Evolutionary conservation across 2,113 vertebrate species (phyloP).

Genomic region (Antechinus flavipes): DNA sequence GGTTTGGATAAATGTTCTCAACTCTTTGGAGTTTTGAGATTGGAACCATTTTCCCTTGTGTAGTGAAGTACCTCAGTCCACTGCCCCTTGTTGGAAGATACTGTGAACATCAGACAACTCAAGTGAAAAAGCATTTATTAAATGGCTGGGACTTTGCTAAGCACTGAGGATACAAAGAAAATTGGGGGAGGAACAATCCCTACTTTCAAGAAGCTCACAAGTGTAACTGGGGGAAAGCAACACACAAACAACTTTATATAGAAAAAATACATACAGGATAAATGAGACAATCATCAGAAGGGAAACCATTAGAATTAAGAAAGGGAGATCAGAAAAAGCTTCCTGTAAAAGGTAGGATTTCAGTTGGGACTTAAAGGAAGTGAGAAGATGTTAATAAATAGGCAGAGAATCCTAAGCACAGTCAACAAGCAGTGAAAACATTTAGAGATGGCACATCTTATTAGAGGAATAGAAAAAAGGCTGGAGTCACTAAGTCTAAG

Average conservation of each 20-base stretch:
- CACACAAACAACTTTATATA: background rate
- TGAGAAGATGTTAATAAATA: background rate
- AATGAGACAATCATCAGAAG: background rate
- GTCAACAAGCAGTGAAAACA: background rate
- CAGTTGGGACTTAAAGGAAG: background rate
- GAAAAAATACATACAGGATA: background rate
- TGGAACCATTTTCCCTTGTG: background rate
- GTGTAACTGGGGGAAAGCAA: background rate
- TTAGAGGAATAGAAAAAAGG: background rate
- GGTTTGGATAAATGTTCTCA: background rate
- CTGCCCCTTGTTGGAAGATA: background rate
- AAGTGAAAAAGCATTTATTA: background rate
- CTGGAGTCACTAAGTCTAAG: background rate
- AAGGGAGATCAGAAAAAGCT: background rate
- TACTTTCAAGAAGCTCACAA: background rate
- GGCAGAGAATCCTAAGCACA: too few relatives aligned
- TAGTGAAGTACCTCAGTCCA: background rate
- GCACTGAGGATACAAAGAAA: background rate
- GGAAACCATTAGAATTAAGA: background rate
- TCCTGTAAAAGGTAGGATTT: background rate
- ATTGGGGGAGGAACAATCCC: background rate
- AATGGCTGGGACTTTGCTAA: background rate
- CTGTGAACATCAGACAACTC: background rate
- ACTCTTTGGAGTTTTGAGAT: background rate
- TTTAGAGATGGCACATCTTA: background rate